Conservation (phyloP, 2,113 vertebrate species). For the Lycaon pictus region DNA sequence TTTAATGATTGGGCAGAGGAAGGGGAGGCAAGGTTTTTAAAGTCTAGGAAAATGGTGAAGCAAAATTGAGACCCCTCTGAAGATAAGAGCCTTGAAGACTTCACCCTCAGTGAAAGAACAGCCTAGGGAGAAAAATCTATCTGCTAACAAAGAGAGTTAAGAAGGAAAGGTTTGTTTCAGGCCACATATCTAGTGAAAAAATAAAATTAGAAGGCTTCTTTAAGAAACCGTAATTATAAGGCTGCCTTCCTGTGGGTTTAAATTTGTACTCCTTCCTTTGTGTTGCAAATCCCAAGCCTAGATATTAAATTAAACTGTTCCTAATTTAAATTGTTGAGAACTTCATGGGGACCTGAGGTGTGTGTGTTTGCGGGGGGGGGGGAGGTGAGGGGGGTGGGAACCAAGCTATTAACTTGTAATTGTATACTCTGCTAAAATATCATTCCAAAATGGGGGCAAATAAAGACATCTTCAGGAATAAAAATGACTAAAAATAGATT, state of each 20-base stretch:
- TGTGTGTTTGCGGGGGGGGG: no score
- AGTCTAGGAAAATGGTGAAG: not conserved
- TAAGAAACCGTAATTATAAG: conserved; percentile 1
- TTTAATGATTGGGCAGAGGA: not conserved
- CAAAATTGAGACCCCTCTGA: not conserved
- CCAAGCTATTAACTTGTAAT: not conserved
- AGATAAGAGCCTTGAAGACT: not conserved
- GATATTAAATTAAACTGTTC: not conserved
- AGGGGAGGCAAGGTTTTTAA: not conserved
- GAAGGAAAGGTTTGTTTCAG: not conserved
- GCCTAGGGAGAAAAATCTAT: not conserved
- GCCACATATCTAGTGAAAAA: not conserved
- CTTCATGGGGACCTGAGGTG: not conserved
- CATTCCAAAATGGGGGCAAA: not conserved
- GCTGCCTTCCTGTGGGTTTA: not conserved
- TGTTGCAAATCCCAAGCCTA: not conserved
- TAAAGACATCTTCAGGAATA: not conserved
- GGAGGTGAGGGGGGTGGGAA: not conserved
- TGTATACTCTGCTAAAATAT: not conserved
- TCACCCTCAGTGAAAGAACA: not conserved
- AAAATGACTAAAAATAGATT: not conserved
- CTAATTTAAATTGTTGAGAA: not conserved
- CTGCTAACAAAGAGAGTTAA: not conserved
- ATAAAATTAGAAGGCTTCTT: not conserved
- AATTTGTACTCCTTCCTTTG: not conserved